Evolutionary conservation across 2,888 invertebrate species (phyloP).

Genomic region (Cancer borealis): DNA sequence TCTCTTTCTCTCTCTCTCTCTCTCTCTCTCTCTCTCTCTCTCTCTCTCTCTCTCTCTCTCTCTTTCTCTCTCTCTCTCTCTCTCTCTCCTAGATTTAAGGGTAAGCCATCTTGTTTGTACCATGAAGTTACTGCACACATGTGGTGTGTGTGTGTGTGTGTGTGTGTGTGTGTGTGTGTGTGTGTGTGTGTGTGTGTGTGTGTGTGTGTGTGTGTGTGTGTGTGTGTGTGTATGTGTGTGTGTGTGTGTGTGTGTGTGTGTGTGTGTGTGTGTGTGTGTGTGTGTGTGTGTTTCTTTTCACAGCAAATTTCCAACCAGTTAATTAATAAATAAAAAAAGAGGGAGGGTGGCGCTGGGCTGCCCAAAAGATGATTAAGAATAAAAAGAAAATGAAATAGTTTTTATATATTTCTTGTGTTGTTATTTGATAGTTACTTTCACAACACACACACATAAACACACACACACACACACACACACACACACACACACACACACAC

Average conservation of each 20-base stretch:
- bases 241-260: not conserved
- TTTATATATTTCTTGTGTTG: not conserved
- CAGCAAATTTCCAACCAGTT: not conserved
- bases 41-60: slow-evolving; percentile 45
- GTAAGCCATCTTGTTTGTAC: not conserved
- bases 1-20: slow-evolving; percentile 13
- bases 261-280: not conserved
- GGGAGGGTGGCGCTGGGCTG: not conserved
- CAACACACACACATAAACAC: slow-evolving; percentile 9
- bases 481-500: slow-evolving; percentile 20
- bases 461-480: slow-evolving; percentile 7
- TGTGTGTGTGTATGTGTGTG: slow-evolving; percentile 4
- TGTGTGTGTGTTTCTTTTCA: not conserved
- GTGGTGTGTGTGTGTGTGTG: too few species aligned
- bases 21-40: slow-evolving; percentile 17
- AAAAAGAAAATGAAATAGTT: not conserved
- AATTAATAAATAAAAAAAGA: not conserved
- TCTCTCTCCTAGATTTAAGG: slow-evolving; percentile 3
- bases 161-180: not conserved
- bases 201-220: slow-evolving; percentile 20
- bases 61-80: slow-evolving; percentile 36
- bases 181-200: slow-evolving; percentile 4
- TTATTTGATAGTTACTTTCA: not conserved
- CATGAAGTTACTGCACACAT: not conserved
- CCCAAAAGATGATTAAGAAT: not conserved